Percentiles rank a stretch among this genome's conserved stretches.
Evolutionary conservation across 2,888 invertebrate genomes (phyloP).

Genomic region (Caenorhabditis sp.): DNA sequence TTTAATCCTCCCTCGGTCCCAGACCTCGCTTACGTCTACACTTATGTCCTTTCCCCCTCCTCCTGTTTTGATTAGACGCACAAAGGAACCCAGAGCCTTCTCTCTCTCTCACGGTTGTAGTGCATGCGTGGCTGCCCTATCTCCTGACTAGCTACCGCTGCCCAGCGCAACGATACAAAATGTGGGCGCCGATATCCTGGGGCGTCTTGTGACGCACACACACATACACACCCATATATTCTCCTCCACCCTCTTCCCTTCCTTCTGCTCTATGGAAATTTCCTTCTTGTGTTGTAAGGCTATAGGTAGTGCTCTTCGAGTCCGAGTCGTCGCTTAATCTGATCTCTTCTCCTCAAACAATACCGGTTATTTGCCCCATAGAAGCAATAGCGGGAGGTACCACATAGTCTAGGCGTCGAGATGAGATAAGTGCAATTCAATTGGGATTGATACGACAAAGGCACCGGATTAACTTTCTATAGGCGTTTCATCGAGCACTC

Average conservation of each 20-base stretch:
- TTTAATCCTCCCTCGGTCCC: neutral
- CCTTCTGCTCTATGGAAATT: slow-evolving; percentile 45
- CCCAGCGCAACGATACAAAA: slow-evolving; percentile 37
- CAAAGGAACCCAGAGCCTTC: no score
- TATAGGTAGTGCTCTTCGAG: slow-evolving; percentile 31
- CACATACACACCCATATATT: slow-evolving; percentile 35
- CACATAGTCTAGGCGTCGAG: neutral
- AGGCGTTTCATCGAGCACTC: slow-evolving; percentile 6
- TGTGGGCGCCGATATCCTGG: slow-evolving; percentile 15
- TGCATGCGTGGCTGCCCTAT: slow-evolving; percentile 18
- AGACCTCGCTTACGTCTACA: neutral
- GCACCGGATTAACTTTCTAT: slow-evolving; percentile 30
- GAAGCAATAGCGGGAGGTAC: neutral
- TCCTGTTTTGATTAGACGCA: neutral
- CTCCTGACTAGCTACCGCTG: slow-evolving; percentile 6
- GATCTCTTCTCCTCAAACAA: slow-evolving; percentile 32
- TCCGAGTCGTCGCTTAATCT: slow-evolving; percentile 30
- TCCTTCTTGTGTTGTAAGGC: slow-evolving; percentile 23
- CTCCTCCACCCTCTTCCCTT: slow-evolving; percentile 39
- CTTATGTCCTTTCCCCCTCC: neutral
- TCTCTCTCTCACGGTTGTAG: slow-evolving; percentile 7
- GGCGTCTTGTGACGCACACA: slow-evolving; percentile 55
- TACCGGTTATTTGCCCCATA: slow-evolving; percentile 41
- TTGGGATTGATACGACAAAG: slow-evolving; percentile 23
- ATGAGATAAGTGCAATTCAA: slow-evolving; percentile 52